Conservation (phyloP, 2,113 vertebrate species). For the Pteropus alecto region DNA sequence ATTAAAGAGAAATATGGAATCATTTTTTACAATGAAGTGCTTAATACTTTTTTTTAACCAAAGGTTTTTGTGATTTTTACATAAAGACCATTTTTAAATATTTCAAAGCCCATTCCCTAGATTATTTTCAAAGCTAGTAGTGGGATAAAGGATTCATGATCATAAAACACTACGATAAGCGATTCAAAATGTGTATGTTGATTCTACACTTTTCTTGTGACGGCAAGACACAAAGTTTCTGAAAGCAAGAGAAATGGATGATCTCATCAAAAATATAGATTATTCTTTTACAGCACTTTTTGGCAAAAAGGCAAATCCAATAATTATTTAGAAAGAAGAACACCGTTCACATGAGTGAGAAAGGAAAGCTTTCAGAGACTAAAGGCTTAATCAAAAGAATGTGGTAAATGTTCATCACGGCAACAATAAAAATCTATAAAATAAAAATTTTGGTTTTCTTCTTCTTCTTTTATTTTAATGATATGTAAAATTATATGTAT, state of each 20-base stretch:
- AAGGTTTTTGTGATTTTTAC: not conserved
- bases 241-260: not conserved
- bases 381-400: not conserved
- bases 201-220: conserved; percentile 12
- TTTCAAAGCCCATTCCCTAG: not conserved
- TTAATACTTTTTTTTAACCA: conserved; percentile 33
- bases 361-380: not conserved
- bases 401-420: not conserved
- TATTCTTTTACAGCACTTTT: not conserved
- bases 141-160: not conserved
- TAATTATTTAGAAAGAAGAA: not conserved
- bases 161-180: not conserved
- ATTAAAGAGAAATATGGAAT: not conserved
- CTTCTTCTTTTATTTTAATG: not conserved
- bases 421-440: conserved; percentile 12
- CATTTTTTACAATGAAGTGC: not conserved
- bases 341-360: not conserved
- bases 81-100: not conserved
- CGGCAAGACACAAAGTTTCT: conserved; percentile 21
- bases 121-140: conserved; percentile 9
- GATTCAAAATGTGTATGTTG: not conserved
- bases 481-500: conserved; percentile 31
- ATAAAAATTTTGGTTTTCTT: not conserved
- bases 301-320: not conserved
- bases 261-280: not conserved